phyloP scores from a whole-genome alignment of 2,113 vertebrate species.

The Pungitius pungitius region DNA sequence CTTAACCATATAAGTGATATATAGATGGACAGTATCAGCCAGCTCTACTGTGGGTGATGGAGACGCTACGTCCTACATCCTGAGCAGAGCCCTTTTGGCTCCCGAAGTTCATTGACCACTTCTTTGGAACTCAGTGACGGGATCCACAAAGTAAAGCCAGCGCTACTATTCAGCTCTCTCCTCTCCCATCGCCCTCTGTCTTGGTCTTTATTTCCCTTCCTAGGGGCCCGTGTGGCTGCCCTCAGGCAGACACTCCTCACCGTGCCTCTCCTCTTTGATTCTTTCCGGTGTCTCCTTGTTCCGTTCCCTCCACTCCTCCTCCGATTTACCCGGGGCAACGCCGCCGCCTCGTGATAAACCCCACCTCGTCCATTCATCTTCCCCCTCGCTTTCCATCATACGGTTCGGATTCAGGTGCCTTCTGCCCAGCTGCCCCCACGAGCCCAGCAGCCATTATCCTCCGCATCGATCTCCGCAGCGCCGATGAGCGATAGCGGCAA shows the following conservation, averaged over 20 bases:
- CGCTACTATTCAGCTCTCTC: constrained; percentile 10
- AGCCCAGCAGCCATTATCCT: constrained; percentile 48
- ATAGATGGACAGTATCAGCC: background rate
- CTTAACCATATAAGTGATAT: constrained; percentile 11
- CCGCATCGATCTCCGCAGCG: constrained; percentile 54
- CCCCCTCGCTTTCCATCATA: constrained; percentile 25
- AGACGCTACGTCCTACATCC: background rate
- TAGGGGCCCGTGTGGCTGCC: constrained; percentile 35
- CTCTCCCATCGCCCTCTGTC: constrained; percentile 14
- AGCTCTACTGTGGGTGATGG: background rate
- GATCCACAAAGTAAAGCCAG: constrained; percentile 14
- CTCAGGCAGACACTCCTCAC: constrained; percentile 40
- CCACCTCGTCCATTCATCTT: constrained; percentile 42
- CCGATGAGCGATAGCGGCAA: constrained; percentile 44
- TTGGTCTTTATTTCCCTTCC: constrained; percentile 2
- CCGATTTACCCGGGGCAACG: constrained; percentile 26
- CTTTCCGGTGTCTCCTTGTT: background rate
- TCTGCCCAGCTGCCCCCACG: constrained; percentile 12
- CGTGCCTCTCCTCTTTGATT: constrained; percentile 20
- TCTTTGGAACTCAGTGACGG: constrained; percentile 6
- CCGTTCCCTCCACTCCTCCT: background rate
- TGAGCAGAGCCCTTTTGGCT: background rate
- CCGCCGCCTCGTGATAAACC: constrained; percentile 1
- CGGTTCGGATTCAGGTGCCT: constrained; percentile 28
- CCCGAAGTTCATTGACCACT: background rate